Evolutionary conservation across 2,797 vertebrate genomes (phyloP).

Genomic region (Odontamblyopus rebecca): DNA sequence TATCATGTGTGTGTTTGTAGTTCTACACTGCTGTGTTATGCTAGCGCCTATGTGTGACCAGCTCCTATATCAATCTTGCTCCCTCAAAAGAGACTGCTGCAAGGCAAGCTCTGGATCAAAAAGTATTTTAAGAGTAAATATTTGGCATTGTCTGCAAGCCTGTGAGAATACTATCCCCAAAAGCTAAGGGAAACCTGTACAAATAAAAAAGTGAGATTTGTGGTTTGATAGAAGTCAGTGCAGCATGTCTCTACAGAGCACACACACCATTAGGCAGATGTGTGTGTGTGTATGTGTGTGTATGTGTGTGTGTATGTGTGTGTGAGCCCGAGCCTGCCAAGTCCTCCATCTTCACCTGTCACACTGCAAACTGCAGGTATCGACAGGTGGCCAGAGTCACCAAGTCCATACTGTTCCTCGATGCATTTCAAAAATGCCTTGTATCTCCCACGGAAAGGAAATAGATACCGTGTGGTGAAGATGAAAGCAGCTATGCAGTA

Average conservation of each 20-base stretch:
- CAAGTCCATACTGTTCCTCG: constrained; percentile 15
- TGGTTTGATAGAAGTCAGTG: constrained; percentile 29
- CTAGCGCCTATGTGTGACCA: constrained; percentile 41
- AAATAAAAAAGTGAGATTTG: constrained; percentile 34
- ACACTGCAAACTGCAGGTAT: constrained; percentile 49
- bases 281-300: constrained; percentile 25
- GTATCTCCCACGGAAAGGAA: neutral
- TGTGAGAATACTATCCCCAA: constrained; percentile 5
- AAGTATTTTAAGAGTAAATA: constrained; percentile 26
- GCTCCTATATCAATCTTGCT: constrained; percentile 19
- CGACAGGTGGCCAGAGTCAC: constrained; percentile 34
- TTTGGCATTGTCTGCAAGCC: constrained; percentile 23
- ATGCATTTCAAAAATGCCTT: constrained; percentile 22
- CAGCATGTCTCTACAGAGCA: constrained; percentile 42
- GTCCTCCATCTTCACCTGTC: constrained; percentile 48
- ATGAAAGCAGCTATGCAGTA: constrained; percentile 28
- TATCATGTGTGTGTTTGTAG: constrained; percentile 37
- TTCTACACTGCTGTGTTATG: constrained; percentile 40
- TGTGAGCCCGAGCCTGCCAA: constrained; percentile 37
- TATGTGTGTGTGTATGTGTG: constrained; percentile 30
- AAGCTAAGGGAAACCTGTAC: constrained; percentile 1
- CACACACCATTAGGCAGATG: constrained; percentile 17
- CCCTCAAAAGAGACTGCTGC: constrained; percentile 13
- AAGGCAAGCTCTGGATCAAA: constrained; percentile 21
- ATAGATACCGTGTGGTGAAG: constrained; percentile 7